Base-by-base conservation (phyloP, 2,888 invertebrate species). In the Hirtodrosophila duncani region DNA sequence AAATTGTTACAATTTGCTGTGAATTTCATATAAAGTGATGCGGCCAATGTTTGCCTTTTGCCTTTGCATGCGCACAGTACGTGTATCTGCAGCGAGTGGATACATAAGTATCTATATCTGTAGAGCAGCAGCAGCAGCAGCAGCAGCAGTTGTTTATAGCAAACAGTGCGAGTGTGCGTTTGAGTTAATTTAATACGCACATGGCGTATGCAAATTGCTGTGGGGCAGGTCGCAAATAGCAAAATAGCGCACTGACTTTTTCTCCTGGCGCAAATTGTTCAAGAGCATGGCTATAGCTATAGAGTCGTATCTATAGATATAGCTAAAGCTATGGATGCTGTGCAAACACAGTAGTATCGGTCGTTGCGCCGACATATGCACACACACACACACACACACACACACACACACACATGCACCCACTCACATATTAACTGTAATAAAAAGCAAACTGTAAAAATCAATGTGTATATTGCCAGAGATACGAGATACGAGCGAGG, bases 171-270 rank as follows among this genome's bases (percentile, higher is more conserved):
- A 26, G 17, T 9, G 30, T 18, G 26, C 56, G 52, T 53, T 17
- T 46, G 37, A 20, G 49, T 55, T 49, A 48, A 52, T 67, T 65
- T 53, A 48, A 52, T 57, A 63, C 64, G 61, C 50, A 67, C 53
- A 57, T 38, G 55, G 60, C 56, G 53, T 67, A 74, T 71, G 78
- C 70, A 78, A 75, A 75, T 62, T 62, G 57, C 24, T 63, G 71
- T 74, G 79, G 38, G 74, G 74, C 79, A 74, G 74, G 74, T 74
- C 74, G 68, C 75, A 61, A 60, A 74, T 56, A 58, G 48, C 61
- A 56, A 21, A 13, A 21, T 44, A 45, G 45, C 49, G 36, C 36
- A 43, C 42, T 17, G 30, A 51, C 61, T 53, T 41, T 51, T 39
- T 29, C 56, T 27, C 21, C 18, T 11, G 20, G n/a, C 24, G 46